phyloP scores from a whole-genome alignment of 2,797 vertebrate species.

The Gallirallus australis region DNA sequence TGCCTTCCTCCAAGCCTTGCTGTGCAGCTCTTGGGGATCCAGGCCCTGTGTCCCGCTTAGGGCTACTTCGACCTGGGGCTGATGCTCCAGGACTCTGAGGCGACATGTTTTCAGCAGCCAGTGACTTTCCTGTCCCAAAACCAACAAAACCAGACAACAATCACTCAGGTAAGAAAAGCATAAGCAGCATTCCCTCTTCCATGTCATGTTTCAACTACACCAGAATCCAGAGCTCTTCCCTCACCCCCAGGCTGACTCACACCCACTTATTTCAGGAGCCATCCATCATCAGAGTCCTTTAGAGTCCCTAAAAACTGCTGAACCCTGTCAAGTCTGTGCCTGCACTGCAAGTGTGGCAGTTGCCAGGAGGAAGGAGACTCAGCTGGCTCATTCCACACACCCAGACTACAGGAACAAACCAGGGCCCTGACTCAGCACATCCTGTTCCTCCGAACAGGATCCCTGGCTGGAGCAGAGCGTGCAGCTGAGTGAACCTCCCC shows the following conservation, averaged over 20 bases:
- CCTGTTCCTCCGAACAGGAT: not conserved
- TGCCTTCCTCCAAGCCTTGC: not conserved
- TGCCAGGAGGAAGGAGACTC: not conserved
- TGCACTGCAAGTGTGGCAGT: not conserved
- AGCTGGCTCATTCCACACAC: not conserved
- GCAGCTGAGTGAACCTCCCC: not conserved
- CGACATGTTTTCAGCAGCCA: not conserved
- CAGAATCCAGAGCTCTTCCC: not conserved
- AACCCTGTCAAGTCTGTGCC: not conserved
- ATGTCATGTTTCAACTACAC: not conserved
- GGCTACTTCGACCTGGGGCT: conserved; percentile 37
- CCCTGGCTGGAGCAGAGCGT: not conserved
- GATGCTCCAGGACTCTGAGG: conserved; percentile 15
- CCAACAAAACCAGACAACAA: not conserved
- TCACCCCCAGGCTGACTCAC: no score
- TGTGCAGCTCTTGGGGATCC: conserved; percentile 29
- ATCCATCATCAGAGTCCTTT: not conserved
- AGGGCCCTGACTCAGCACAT: not conserved
- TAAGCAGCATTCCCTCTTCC: not conserved
- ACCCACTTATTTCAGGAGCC: not conserved
- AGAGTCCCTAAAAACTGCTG: not conserved
- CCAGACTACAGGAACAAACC: not conserved
- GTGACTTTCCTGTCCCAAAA: conserved; percentile 56
- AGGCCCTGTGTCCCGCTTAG: not conserved
- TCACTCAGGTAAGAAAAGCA: not conserved